phyloP scores from a whole-genome alignment of 2,888 invertebrate species.

The Eueremaeus valkanovi region DNA sequence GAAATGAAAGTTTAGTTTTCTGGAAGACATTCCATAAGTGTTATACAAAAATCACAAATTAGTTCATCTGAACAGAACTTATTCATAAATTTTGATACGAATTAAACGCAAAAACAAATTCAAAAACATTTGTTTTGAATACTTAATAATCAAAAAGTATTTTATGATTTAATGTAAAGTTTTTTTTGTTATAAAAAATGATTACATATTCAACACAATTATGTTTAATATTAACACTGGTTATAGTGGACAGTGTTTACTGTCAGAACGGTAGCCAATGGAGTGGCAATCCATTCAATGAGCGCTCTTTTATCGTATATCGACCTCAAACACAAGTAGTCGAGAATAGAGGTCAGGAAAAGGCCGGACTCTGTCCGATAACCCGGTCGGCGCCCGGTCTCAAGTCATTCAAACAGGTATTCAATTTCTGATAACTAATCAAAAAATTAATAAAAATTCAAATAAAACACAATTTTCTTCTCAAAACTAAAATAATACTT shows the following conservation, averaged over 20 bases:
- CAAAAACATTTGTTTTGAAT: too few relatives aligned
- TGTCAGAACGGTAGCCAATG: not conserved
- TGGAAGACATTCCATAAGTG: not conserved
- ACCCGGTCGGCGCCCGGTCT: conserved; percentile 37
- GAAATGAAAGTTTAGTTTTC: not conserved
- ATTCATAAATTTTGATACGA: not conserved
- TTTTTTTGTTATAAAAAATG: not conserved
- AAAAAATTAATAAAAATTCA: not conserved
- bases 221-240: not conserved
- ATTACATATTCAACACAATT: too few relatives aligned
- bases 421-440: not conserved
- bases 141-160: too few relatives aligned
- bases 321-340: conserved; percentile 34
- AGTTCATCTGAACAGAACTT: not conserved
- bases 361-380: conserved; percentile 35
- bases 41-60: not conserved
- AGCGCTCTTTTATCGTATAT: conserved; percentile 25
- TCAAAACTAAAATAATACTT: not conserved
- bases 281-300: conserved; percentile 36
- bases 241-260: not conserved
- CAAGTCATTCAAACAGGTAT: conserved; percentile 37
- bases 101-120: too few relatives aligned
- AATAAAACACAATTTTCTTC: not conserved
- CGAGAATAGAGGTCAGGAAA: conserved; percentile 38
- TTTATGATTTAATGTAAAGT: not conserved